These are phyloP conservation scores for Burhinus oedicnemus DNA, from an alignment of 2,113 vertebrate genomes.

Conservation along the genomic window DNA sequence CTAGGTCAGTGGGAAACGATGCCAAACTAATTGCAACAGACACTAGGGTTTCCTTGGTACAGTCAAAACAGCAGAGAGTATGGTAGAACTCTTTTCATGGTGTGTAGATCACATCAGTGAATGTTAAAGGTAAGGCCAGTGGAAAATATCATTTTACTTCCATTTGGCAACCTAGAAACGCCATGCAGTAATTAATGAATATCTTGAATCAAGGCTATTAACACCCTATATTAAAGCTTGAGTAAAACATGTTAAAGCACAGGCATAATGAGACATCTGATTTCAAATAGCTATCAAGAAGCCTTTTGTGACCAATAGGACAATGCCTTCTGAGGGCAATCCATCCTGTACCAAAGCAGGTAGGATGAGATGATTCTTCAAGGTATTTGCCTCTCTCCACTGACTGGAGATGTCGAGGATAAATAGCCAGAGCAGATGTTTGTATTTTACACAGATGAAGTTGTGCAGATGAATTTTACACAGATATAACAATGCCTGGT, in stretches of 20 bases:
- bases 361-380: neutral
- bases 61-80: accelerated
- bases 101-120: neutral
- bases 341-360: neutral
- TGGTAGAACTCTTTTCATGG: neutral
- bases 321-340: accelerated
- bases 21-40: neutral
- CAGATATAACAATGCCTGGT: neutral
- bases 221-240: neutral
- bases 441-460: neutral
- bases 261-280: neutral
- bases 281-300: neutral
- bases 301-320: neutral
- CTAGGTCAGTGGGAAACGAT: neutral
- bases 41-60: neutral
- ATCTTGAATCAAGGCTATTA: neutral
- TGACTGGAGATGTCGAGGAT: neutral
- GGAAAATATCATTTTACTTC: neutral
- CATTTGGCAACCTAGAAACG: neutral
- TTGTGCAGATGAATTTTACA: neutral
- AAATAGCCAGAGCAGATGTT: neutral
- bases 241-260: neutral
- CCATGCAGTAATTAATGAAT: neutral
- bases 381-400: neutral
- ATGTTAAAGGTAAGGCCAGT: neutral